Evolutionary conservation across 2,888 invertebrate species (phyloP).

Genomic region (Amblyjoppa proteus): DNA sequence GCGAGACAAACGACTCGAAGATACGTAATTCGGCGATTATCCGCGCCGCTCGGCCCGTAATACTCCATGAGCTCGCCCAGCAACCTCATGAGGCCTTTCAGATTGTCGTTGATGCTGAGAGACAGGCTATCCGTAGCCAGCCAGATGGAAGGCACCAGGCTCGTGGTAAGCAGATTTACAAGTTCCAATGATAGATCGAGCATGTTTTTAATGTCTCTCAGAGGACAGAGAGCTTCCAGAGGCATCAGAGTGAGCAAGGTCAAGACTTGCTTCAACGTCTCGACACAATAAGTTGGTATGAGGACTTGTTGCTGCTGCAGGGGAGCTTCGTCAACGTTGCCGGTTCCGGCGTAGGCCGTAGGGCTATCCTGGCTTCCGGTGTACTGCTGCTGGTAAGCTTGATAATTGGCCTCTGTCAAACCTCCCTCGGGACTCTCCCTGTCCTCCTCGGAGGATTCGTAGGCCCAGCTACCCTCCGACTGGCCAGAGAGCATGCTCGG

Average conservation of each 20-base stretch:
- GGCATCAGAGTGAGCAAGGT: constrained; percentile 74
- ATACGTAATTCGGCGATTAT: constrained; percentile 84
- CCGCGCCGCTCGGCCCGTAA: constrained; percentile 74
- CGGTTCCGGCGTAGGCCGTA: constrained; percentile 67
- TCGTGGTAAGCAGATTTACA: constrained; percentile 86
- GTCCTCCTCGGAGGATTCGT: constrained; percentile 64
- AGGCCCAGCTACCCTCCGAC: constrained; percentile 60
- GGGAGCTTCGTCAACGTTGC: constrained; percentile 81
- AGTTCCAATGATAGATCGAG: constrained; percentile 82
- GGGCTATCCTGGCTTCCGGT: constrained; percentile 77
- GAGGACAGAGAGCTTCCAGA: constrained; percentile 72
- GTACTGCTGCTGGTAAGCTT: constrained; percentile 77
- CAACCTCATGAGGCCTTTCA: constrained; percentile 85
- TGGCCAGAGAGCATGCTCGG: constrained; percentile 75
- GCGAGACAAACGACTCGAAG: constrained; percentile 85
- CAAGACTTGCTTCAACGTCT: constrained; percentile 81
- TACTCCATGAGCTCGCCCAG: constrained; percentile 86
- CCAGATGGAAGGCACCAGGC: constrained; percentile 87
- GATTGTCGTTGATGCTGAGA: constrained; percentile 76
- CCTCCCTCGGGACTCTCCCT: constrained; percentile 79
- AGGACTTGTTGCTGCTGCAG: constrained; percentile 85
- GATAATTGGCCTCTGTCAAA: constrained; percentile 79
- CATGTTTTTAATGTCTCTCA: constrained; percentile 77
- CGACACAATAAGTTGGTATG: constrained; percentile 85
- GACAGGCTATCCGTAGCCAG: constrained; percentile 77